Percentiles rank a stretch among this genome's conserved stretches.
These are phyloP conservation scores for Drosophila littoralis DNA, from an alignment of 1,140 invertebrate genomes.

Conservation along the genomic window DNA sequence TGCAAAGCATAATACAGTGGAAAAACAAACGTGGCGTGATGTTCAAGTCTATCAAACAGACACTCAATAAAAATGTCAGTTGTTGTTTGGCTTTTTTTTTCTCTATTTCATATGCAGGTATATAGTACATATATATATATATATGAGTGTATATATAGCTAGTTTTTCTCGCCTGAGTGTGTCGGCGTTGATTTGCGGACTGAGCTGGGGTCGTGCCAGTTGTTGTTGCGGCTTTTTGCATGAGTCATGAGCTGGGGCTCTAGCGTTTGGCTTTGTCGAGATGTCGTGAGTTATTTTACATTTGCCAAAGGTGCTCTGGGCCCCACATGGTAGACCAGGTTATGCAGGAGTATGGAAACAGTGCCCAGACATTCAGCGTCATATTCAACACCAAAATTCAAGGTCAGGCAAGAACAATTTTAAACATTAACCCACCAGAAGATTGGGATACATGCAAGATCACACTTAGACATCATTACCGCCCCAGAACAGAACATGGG, in stretches of 20 bases:
- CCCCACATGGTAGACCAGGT: no score
- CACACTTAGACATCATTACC: no score
- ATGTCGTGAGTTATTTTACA: slow-evolving; percentile 79
- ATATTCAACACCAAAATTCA: no score
- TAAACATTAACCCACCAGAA: no score
- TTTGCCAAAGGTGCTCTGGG: slow-evolving; percentile 70
- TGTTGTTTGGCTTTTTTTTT: slow-evolving; percentile 52
- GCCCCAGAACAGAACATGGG: no score
- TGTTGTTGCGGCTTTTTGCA: slow-evolving; percentile 50
- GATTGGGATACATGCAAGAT: no score
- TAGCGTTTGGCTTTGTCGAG: slow-evolving; percentile 64
- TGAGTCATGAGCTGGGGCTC: slow-evolving; percentile 55
- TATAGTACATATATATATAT: slow-evolving; percentile 2
- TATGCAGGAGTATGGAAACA: no score
- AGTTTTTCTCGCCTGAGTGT: slow-evolving; percentile 45
- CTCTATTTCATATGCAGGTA: slow-evolving; percentile 18
- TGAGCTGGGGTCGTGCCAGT: slow-evolving; percentile 58
- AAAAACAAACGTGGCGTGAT: slow-evolving; percentile 69
- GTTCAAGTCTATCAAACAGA: slow-evolving; percentile 78
- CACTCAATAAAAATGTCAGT: slow-evolving; percentile 83
- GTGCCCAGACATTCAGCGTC: no score
- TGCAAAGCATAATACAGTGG: slow-evolving; percentile 24
- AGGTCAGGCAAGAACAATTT: no score
- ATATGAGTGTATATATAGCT: slow-evolving; percentile 12
- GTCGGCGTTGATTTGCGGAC: slow-evolving; percentile 72